Evolutionary conservation across 2,888 invertebrate species (phyloP).

Genomic region (Tachina lurida): DNA sequence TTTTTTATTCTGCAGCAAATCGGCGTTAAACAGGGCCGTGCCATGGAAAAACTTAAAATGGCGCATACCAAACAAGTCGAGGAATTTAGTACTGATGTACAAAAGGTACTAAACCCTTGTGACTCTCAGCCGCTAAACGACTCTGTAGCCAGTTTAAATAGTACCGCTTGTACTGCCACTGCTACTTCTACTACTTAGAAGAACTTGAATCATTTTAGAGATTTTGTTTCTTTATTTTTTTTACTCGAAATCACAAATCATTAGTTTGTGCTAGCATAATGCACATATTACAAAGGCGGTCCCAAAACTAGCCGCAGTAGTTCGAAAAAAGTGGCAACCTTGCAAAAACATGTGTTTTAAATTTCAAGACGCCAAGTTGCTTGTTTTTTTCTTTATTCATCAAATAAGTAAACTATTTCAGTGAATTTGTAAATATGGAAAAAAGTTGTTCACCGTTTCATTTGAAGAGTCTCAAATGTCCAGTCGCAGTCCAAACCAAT

Average conservation of each 20-base stretch:
- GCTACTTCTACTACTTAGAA: constrained; percentile 74
- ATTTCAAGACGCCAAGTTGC: too few relatives aligned
- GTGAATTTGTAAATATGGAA: too few relatives aligned
- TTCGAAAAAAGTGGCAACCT: too few relatives aligned
- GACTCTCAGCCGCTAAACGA: constrained; percentile 78
- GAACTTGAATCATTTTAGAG: not conserved
- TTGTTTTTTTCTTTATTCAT: too few relatives aligned
- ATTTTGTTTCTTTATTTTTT: constrained; percentile 15
- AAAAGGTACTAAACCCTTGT: constrained; percentile 85
- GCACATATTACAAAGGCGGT: too few relatives aligned
- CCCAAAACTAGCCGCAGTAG: too few relatives aligned
- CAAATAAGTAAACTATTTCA: too few relatives aligned
- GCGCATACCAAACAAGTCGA: constrained; percentile 96
- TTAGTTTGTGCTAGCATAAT: not conserved
- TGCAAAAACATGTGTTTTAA: too few relatives aligned
- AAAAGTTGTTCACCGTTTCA: too few relatives aligned
- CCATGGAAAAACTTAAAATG: constrained; percentile 95
- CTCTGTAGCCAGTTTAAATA: constrained; percentile 49
- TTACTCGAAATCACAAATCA: not conserved
- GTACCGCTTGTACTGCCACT: constrained; percentile 24
- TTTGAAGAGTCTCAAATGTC: too few relatives aligned
- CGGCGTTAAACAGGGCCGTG: constrained; percentile 94
- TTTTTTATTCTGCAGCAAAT: constrained; percentile 84
- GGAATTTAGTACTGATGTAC: constrained; percentile 93
- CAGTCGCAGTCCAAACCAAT: too few relatives aligned